A percentile compares a stretch with the other conserved stretches of the same genome.
phyloP scores from a whole-genome alignment of 2,113 vertebrate species.

The Geothlypis trichas region DNA sequence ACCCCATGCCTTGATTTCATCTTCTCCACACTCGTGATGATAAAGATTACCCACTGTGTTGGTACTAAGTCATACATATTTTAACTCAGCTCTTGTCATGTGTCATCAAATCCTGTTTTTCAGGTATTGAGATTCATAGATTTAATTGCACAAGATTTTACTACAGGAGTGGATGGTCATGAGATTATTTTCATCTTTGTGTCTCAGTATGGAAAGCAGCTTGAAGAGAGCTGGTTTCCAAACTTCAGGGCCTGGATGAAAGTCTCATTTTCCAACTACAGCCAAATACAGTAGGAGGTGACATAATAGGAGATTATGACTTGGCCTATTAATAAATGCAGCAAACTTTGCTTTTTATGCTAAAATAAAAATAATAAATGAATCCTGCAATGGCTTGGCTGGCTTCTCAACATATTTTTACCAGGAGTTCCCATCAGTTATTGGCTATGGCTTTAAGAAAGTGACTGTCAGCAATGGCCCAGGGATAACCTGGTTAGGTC shows the following conservation, averaged over 20 bases:
- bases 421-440: neutral
- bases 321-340: neutral
- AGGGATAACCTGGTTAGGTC: neutral
- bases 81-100: conserved; percentile 9
- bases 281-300: neutral
- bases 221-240: neutral
- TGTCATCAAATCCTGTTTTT: conserved; percentile 62
- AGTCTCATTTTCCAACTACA: neutral
- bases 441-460: neutral
- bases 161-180: conserved; percentile 35
- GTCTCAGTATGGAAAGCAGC: neutral
- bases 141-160: conserved; percentile 47
- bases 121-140: conserved; percentile 47
- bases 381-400: neutral
- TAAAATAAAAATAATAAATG: neutral
- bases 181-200: conserved; percentile 26
- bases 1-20: neutral
- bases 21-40: neutral
- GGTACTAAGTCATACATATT: conserved; percentile 16
- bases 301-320: neutral
- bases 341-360: neutral
- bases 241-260: neutral
- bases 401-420: neutral
- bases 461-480: neutral
- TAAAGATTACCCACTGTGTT: neutral